Base-by-base conservation (phyloP, 2,888 invertebrate species). In the Caenorhabditis sp. region DNA sequence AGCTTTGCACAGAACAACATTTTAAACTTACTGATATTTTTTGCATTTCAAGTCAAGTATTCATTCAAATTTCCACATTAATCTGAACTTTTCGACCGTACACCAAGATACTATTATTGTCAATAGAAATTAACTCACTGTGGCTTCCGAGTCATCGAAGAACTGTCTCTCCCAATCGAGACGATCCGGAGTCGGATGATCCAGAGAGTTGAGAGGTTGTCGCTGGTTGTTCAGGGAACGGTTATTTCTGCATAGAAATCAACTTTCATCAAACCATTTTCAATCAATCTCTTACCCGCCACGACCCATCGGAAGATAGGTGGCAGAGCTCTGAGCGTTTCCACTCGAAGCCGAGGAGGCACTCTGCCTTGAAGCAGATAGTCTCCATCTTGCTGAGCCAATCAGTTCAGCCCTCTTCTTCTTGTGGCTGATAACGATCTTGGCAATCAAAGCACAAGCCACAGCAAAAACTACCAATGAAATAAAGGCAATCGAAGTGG, bases 141-240 rank as follows among this genome's bases (percentile, higher is more conserved):
- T 81, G 1, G 83, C 80, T 76, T 88, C 87, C 8, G 80, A 72
- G 47, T 89, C 89, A 77, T 88, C 89, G 67, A 89, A 89, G 81
- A 89, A 89, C 64, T 89, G 89, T 22, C 89, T 74, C 71, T 89
- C 89, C 89, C 89, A 89, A 53, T 89, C 89, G 37, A 89, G 81
- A 28, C 85, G 82, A 24, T 87, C 87, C 13, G 82, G 83, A 9
- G 82, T 80, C 13, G 87, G 83, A 28, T 84, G 80, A 65, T 87
- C 89, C 53, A 87, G 56, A 32, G 82, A 70, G 50, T 80, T 82
- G 40, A 85, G 72, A 22, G 80, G 83, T 26, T 78, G 83, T n/a
- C 67, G 70, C 37, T 83, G 78, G 20, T 82, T 64, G 44, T 72
- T 82, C 32, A 71, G 22, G 8, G 67, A 70, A 18, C 77, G 81